Evolutionary conservation across 2,888 invertebrate genomes (phyloP).

Genomic region (Brassicogethes aeneus): DNA sequence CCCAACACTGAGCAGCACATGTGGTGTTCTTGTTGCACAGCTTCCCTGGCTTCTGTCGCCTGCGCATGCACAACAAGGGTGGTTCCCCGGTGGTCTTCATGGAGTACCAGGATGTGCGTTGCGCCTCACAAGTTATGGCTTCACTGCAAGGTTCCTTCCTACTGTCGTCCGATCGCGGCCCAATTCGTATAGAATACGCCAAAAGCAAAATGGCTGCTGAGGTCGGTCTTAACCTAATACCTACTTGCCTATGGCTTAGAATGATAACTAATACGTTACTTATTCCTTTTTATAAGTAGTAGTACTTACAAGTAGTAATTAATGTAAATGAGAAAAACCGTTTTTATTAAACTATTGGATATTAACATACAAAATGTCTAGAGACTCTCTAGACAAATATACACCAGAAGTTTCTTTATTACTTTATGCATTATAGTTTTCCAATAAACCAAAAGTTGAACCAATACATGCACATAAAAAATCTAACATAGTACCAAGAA

Average conservation of each 20-base stretch:
- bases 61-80: conserved; percentile 88
- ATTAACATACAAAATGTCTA: too few relatives aligned
- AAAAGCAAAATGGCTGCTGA: conserved; percentile 96
- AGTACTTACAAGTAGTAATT: too few relatives aligned
- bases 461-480: too few relatives aligned
- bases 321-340: too few relatives aligned
- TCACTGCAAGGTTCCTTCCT: conserved; percentile 93
- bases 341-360: too few relatives aligned
- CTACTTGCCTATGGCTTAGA: conserved; percentile 12
- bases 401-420: too few relatives aligned
- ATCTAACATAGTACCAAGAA: too few relatives aligned
- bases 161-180: conserved; percentile 92
- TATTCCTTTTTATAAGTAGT: too few relatives aligned
- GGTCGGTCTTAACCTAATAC: conserved; percentile 48
- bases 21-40: conserved; percentile 58
- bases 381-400: too few relatives aligned
- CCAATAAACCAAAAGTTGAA: too few relatives aligned
- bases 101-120: conserved; percentile 89
- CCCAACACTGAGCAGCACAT: conserved; percentile 37
- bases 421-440: too few relatives aligned
- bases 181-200: conserved; percentile 98
- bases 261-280: too few relatives aligned
- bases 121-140: conserved; percentile 87
- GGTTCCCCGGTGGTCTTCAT: conserved; percentile 95
- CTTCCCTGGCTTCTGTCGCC: conserved; percentile 96